These are phyloP conservation scores for Sminthurides bifidus DNA, from an alignment of 1,140 invertebrate genomes.

Conservation along the genomic window DNA sequence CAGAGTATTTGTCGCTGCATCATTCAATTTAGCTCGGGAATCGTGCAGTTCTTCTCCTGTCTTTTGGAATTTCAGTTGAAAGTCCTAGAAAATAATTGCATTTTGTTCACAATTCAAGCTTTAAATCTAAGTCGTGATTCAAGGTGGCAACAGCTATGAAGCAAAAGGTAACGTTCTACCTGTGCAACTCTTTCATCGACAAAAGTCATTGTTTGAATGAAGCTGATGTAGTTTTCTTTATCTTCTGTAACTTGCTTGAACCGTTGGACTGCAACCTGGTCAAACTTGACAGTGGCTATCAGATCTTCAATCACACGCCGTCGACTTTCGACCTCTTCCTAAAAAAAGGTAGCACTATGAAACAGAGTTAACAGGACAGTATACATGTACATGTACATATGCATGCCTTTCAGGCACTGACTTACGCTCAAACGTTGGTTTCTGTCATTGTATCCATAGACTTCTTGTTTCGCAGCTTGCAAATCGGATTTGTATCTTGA, in stretches of 20 bases:
- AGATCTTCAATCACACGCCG: slow-evolving; percentile 12
- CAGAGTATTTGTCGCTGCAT: background rate
- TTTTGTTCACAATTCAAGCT: background rate
- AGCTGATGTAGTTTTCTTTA: slow-evolving; percentile 19
- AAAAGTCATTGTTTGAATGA: slow-evolving; percentile 11
- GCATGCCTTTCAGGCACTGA: no score
- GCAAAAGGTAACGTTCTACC: slow-evolving; percentile 9
- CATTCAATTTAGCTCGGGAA: background rate
- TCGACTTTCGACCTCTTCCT: slow-evolving; percentile 12
- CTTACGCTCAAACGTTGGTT: background rate
- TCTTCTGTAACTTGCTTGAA: slow-evolving; percentile 10
- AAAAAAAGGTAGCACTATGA: background rate
- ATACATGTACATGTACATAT: no score
- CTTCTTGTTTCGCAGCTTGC: background rate
- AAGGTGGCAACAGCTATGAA: no score
- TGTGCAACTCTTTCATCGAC: slow-evolving; percentile 15
- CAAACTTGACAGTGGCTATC: slow-evolving; percentile 12
- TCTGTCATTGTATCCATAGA: background rate
- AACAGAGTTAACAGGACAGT: no score
- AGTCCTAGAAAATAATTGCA: background rate
- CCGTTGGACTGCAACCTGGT: slow-evolving; percentile 15
- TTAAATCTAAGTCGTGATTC: background rate
- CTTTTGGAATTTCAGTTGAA: slow-evolving; percentile 5
- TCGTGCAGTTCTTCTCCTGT: background rate
- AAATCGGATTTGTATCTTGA: background rate